Percentiles rank a stretch among this genome's conserved stretches.
Conservation (phyloP, 2,797 vertebrate species). For the Anguilla pacifica region DNA sequence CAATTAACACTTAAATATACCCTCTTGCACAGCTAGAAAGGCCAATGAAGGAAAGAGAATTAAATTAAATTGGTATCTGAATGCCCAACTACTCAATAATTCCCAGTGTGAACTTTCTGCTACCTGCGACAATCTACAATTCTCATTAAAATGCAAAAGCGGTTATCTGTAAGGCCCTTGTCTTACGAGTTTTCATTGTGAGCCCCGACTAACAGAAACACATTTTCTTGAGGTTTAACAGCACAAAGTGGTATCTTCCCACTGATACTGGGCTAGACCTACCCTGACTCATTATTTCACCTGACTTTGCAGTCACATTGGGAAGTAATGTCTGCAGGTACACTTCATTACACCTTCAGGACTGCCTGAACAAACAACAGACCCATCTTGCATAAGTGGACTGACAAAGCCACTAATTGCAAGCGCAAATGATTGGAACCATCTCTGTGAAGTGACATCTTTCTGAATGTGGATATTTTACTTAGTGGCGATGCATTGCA, state of each 20-base stretch:
- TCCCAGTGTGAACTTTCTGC: constrained; percentile 43
- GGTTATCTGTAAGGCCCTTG: constrained; percentile 56
- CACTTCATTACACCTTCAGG: constrained; percentile 30
- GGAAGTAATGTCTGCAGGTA: constrained; percentile 17
- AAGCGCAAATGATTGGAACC: constrained; percentile 1
- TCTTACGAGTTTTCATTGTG: constrained; percentile 64
- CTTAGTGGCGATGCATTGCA: constrained; percentile 19
- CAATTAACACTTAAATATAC: constrained; percentile 52
- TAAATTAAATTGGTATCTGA: constrained; percentile 54
- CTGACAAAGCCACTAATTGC: constrained; percentile 34
- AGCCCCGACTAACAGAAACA: constrained; percentile 55
- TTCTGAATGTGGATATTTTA: constrained; percentile 16
- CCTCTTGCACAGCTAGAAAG: constrained; percentile 30
- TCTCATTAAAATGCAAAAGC: constrained; percentile 66
- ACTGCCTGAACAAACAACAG: constrained; percentile 46
- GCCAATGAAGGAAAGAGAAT: constrained; percentile 35
- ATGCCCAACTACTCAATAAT: constrained; percentile 32
- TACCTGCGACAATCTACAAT: constrained; percentile 37
- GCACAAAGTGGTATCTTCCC: constrained; percentile 41
- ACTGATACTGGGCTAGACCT: not conserved
- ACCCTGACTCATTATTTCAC: constrained; percentile 19
- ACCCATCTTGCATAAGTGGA: constrained; percentile 28
- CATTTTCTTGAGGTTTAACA: constrained; percentile 27
- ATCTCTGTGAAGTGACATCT: not conserved
- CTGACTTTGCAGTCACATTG: constrained; percentile 3